A percentile compares a stretch with the other conserved stretches of the same genome.
These are phyloP conservation scores for Lasioglossum leucozonium DNA, from an alignment of 2,888 invertebrate species.

Conservation along the genomic window DNA sequence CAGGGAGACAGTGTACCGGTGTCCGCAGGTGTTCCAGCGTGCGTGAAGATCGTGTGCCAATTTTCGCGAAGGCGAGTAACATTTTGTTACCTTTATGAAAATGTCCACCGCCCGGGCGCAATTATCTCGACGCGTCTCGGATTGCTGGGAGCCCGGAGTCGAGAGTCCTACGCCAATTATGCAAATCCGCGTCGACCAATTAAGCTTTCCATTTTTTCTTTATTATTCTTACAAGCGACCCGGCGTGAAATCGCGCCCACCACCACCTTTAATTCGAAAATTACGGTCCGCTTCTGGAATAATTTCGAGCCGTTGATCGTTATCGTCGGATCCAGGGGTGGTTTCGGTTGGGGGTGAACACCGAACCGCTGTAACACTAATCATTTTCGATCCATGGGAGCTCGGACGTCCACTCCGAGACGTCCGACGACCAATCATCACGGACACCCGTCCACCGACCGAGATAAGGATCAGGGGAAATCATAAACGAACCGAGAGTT, in stretches of 20 bases:
- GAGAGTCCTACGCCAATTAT: conserved; percentile 68
- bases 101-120: conserved; percentile 47
- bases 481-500: conserved; percentile 31
- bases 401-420: conserved; percentile 61
- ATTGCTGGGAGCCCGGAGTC: conserved; percentile 41
- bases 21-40: conserved; percentile 40
- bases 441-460: conserved; percentile 51
- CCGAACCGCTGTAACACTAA: conserved; percentile 35
- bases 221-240: background rate
- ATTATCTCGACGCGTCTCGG: conserved; percentile 56
- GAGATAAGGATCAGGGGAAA: conserved; percentile 71
- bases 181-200: conserved; percentile 66
- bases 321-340: conserved; percentile 61
- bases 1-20: background rate
- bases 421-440: conserved; percentile 69
- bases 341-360: conserved; percentile 67
- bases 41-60: conserved; percentile 17
- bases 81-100: conserved; percentile 30
- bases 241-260: conserved; percentile 17
- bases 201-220: conserved; percentile 53
- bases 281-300: conserved; percentile 55
- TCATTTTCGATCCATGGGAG: conserved; percentile 68
- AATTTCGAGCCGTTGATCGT: conserved; percentile 62
- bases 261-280: conserved; percentile 61
- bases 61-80: conserved; percentile 11